Percentiles rank a stretch among this genome's conserved stretches.
Evolutionary conservation across 1,140 invertebrate species (phyloP).

Genomic region (Maconellicoccus hirsutus): DNA sequence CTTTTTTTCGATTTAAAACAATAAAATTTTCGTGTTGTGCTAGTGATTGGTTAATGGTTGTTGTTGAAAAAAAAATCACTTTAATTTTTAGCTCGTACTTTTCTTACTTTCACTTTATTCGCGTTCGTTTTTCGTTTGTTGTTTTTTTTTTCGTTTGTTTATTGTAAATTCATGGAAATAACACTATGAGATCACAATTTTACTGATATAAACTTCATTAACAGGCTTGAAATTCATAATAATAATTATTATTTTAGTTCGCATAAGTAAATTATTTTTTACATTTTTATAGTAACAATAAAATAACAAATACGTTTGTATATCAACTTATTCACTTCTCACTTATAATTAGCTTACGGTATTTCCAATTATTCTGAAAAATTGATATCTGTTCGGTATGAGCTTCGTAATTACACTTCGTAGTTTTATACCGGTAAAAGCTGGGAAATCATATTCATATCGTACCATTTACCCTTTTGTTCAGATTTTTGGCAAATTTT

Average conservation of each 20-base stretch:
- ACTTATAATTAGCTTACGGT: no score
- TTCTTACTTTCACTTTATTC: neutral
- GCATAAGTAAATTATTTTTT: neutral
- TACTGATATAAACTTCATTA: neutral
- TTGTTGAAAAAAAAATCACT: no score
- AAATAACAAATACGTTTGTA: neutral
- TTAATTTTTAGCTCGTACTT: neutral
- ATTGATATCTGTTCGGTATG: no score
- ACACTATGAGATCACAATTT: neutral
- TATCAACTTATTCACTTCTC: no score
- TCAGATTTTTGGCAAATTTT: no score
- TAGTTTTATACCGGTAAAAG: no score
- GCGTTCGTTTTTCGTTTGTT: neutral
- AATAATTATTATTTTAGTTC: neutral
- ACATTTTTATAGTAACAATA: neutral
- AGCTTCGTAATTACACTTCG: no score
- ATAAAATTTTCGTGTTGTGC: neutral
- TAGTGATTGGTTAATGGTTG: no score
- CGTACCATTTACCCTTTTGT: no score
- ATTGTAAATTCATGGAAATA: neutral
- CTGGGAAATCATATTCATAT: no score
- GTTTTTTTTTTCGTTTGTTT: neutral
- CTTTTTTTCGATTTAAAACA: neutral
- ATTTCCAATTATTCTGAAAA: no score
- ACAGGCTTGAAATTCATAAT: neutral